These are phyloP conservation scores for Pholis gunnellus DNA, from an alignment of 2,113 vertebrate genomes.

Conservation along the genomic window DNA sequence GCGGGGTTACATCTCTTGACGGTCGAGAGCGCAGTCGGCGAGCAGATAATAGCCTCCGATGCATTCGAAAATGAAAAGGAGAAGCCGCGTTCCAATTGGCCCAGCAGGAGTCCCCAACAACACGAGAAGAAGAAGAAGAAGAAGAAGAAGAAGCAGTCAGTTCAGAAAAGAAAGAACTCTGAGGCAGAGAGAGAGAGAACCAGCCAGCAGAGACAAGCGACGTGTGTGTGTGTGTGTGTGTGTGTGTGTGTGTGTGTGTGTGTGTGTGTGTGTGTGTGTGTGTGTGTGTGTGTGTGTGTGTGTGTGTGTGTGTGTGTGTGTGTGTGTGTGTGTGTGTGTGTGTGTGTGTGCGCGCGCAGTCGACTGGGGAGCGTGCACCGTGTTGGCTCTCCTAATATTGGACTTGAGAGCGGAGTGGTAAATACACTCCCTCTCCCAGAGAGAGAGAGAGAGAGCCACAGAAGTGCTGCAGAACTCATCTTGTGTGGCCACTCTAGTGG, in stretches of 20 bases:
- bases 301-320: slow-evolving; percentile 4
- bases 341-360: slow-evolving; percentile 18
- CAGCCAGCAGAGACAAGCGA: slow-evolving; percentile 49
- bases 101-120: slow-evolving; percentile 54
- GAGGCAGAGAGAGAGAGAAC: slow-evolving; percentile 24
- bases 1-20: slow-evolving; percentile 43
- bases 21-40: slow-evolving; percentile 44
- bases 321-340: slow-evolving; percentile 19
- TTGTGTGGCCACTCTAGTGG: slow-evolving; percentile 70
- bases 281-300: slow-evolving; percentile 22
- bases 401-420: slow-evolving; percentile 65
- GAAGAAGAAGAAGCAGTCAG: slow-evolving; percentile 18
- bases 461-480: slow-evolving; percentile 72
- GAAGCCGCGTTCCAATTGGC: slow-evolving; percentile 53
- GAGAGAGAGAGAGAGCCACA: slow-evolving; percentile 54
- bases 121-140: slow-evolving; percentile 5
- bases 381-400: slow-evolving; percentile 73
- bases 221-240: slow-evolving; percentile 2
- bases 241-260: slow-evolving; percentile 17
- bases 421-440: slow-evolving; percentile 59
- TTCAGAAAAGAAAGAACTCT: slow-evolving; percentile 36
- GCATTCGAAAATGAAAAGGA: slow-evolving; percentile 66
- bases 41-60: slow-evolving; percentile 65
- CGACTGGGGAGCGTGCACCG: slow-evolving; percentile 51
- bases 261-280: slow-evolving; percentile 11